Evolutionary conservation across 2,113 vertebrate genomes (phyloP), one percentile per base, ranked within the genome.

Genomic region (Cephalophus harveyi): DNA sequence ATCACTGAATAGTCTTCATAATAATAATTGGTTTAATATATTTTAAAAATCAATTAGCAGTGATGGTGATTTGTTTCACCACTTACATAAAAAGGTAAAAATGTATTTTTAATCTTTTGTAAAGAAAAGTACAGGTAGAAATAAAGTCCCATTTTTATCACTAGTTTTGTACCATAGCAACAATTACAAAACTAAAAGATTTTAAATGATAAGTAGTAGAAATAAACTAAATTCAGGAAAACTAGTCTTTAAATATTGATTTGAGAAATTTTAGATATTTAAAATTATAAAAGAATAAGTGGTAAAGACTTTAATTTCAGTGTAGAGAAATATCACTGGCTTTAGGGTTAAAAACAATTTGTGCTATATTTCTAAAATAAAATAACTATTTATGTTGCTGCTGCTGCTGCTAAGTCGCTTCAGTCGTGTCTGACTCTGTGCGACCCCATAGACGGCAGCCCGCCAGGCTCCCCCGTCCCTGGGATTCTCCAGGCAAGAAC

Each of bases 61-160:
- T 36, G 1, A 91, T 62, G 36, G 27, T 27, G 10, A 36, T 25
- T 33, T 86, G 91, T 93, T 89, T 64, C 14, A 93, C 0, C n/a
- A 52, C 6, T 57, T 48, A 81, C 2, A 94, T 94, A 16, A 87
- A 12, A 95, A 71, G 52, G 71, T 92, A 74, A 97, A 95, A 59
- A 5, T 74, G 7, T n/a, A 19, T 83, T 92, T 97, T 98, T 97
- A 48, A 48, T 96, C 21, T 96, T 97, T 28, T 86, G 11, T 82
- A 85, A 95, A 96, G 59, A 25, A 88, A 79, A 97, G 79, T 93
- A 86, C 28, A 89, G 46, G 30, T 74, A 96, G 62, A 93, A 97
- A 94, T 2, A 7, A 88, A 7, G 4, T 52, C 55, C 30, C 6
- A 96, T 94, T 97, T 87, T 83, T 5, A 6, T 89, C 11, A 54